Percentiles rank a stretch among this genome's conserved stretches.
Evolutionary conservation across 2,888 invertebrate species (phyloP).

Genomic region (Spodoptera exigua): DNA sequence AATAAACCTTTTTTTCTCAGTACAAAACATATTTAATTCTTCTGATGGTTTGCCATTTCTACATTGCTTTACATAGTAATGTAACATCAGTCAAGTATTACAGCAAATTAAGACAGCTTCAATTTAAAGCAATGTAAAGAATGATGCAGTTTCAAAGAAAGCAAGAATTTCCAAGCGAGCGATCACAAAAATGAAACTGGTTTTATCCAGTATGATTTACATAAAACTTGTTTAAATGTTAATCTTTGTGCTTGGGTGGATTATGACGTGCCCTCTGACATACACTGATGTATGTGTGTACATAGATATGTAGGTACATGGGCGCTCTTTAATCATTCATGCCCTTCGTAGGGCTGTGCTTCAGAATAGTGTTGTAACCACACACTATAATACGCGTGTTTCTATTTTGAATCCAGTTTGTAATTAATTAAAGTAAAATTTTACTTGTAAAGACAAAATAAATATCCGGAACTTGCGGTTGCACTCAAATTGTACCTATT

Average conservation of each 20-base stretch:
- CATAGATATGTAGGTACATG: constrained; percentile 13
- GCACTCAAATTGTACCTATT: no score
- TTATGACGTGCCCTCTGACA: constrained; percentile 80
- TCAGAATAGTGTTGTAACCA: constrained; percentile 48
- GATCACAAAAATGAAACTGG: constrained; percentile 76
- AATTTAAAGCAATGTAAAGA: constrained; percentile 59
- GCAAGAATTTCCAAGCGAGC: constrained; percentile 64
- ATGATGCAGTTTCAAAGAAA: constrained; percentile 67
- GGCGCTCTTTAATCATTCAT: constrained; percentile 58
- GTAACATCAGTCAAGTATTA: constrained; percentile 37
- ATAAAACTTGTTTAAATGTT: constrained; percentile 89
- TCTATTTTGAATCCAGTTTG: no score
- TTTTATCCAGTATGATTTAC: constrained; percentile 79
- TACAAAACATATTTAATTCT: constrained; percentile 6
- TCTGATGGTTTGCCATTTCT: constrained; percentile 10
- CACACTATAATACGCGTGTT: neutral
- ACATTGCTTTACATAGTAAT: constrained; percentile 29
- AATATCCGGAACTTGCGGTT: no score
- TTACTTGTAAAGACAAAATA: no score
- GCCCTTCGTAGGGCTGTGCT: constrained; percentile 50
- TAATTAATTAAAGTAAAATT: no score
- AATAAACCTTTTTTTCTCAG: neutral
- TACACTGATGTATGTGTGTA: constrained; percentile 36
- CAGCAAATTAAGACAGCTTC: constrained; percentile 42
- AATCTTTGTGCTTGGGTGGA: constrained; percentile 80